phyloP scores from a whole-genome alignment of 2,888 invertebrate genomes.

The Notocelia uddmanniana region DNA sequence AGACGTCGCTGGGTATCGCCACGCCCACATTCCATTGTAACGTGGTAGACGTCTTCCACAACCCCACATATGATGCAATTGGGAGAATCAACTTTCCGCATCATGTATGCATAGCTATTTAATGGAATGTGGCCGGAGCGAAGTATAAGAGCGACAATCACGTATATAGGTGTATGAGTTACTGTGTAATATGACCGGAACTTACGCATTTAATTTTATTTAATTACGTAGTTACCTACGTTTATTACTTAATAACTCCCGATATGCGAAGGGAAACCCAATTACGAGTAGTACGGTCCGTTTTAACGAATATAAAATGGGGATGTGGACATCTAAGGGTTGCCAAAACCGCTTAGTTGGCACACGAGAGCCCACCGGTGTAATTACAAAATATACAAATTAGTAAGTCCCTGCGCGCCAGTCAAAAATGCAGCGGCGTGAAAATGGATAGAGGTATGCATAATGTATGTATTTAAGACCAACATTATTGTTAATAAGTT shows the following conservation, averaged over 20 bases:
- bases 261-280: neutral
- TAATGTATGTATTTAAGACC: conserved; percentile 30
- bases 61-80: too few species aligned
- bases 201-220: too few species aligned
- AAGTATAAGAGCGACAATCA: too few species aligned
- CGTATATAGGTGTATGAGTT: too few species aligned
- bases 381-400: conserved; percentile 71
- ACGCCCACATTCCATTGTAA: too few species aligned
- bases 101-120: too few species aligned
- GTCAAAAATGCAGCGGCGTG: conserved; percentile 71
- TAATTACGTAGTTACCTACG: neutral
- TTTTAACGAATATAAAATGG: conserved; percentile 24
- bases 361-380: conserved; percentile 48
- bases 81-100: too few species aligned
- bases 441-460: conserved; percentile 56
- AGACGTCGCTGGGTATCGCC: too few species aligned
- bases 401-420: conserved; percentile 58
- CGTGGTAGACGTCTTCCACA: too few species aligned
- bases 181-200: too few species aligned
- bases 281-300: conserved; percentile 5
- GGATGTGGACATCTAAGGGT: conserved; percentile 6
- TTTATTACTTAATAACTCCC: neutral
- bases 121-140: too few species aligned
- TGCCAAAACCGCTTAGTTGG: conserved; percentile 33
- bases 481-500: too few species aligned